Conservation (phyloP, 1,140 invertebrate species). For the Neotoxoptera formosana region DNA sequence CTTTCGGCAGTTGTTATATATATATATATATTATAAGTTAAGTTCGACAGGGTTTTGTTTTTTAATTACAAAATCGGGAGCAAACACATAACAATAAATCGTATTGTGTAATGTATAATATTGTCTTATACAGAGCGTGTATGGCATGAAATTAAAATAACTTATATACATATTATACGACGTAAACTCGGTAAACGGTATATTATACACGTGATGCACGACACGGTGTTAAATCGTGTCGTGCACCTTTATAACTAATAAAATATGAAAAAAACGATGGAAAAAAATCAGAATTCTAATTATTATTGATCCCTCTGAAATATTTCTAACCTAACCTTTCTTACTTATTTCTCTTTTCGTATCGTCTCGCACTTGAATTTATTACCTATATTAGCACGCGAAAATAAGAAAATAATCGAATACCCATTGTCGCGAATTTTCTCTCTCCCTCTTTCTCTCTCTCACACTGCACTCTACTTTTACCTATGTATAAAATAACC, state of each 20-base stretch:
- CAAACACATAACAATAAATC: background rate
- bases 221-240: background rate
- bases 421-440: background rate
- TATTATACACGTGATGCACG: background rate
- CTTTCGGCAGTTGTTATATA: background rate
- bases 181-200: background rate
- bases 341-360: background rate
- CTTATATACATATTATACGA: background rate
- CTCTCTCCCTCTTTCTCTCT: background rate
- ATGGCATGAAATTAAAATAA: background rate
- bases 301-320: background rate
- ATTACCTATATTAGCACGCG: background rate
- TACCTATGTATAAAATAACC: background rate
- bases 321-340: background rate
- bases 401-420: background rate
- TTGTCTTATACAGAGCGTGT: background rate
- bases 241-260: too few relatives aligned
- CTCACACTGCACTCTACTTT: too few relatives aligned
- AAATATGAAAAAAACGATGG: too few relatives aligned
- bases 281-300: background rate
- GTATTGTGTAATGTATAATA: background rate
- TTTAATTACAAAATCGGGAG: background rate
- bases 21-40: too few relatives aligned
- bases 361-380: background rate
- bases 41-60: background rate